Conservation (phyloP, 2,113 vertebrate genomes). For the Bos javanicus region DNA sequence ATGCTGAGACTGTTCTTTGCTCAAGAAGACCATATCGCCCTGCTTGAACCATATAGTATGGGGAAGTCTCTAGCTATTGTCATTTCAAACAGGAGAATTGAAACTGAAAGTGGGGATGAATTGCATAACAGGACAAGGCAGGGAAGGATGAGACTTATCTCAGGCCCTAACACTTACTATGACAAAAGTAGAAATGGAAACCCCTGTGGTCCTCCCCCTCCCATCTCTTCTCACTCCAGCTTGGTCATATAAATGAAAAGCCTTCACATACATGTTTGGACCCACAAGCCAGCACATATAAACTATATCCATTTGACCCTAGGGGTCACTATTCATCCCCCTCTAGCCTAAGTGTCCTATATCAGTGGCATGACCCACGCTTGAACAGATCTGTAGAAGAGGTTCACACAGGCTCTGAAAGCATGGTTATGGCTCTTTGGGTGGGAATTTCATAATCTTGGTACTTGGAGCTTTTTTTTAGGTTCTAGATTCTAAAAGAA, state of each 20-base stretch:
- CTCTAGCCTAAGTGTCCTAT: neutral
- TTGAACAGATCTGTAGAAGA: neutral
- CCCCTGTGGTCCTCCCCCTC: neutral
- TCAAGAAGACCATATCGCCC: neutral
- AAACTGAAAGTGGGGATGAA: neutral
- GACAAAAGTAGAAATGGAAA: neutral
- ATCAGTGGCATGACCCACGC: neutral
- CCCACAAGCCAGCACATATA: neutral
- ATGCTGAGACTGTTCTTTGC: neutral
- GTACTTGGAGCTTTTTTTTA: neutral
- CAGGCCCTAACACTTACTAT: neutral
- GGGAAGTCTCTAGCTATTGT: neutral
- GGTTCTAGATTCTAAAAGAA: neutral
- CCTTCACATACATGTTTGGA: neutral
- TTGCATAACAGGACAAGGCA: neutral
- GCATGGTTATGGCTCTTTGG: neutral
- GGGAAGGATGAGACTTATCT: neutral
- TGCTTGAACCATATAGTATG: neutral
- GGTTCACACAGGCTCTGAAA: neutral
- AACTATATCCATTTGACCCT: neutral
- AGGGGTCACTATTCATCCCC: neutral
- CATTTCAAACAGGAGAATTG: neutral
- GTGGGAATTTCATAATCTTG: neutral
- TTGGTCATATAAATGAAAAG: neutral
- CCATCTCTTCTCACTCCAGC: neutral